Conservation (phyloP, 2,797 vertebrate genomes). For the Agapornis canus region DNA sequence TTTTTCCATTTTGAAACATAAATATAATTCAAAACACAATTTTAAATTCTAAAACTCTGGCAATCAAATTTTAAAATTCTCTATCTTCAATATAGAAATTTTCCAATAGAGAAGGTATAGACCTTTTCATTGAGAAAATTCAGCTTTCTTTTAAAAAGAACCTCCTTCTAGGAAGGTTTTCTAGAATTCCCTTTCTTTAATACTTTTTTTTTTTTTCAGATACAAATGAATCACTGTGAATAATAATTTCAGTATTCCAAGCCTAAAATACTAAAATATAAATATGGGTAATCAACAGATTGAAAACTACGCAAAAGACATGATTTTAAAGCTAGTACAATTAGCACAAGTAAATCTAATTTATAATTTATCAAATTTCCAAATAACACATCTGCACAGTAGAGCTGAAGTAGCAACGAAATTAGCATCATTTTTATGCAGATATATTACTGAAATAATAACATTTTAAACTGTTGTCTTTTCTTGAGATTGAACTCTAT, state of each 20-base stretch:
- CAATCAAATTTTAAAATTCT: not conserved
- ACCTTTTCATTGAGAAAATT: not conserved
- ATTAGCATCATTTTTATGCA: rapidly evolving
- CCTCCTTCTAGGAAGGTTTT: not conserved
- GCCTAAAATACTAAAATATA: not conserved
- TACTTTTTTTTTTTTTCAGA: not conserved
- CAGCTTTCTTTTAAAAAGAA: not conserved
- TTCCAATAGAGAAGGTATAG: not conserved
- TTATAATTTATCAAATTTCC: not conserved
- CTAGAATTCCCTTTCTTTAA: not conserved
- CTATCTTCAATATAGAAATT: not conserved
- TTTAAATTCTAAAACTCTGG: not conserved
- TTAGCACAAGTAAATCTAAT: not conserved
- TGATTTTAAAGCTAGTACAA: not conserved
- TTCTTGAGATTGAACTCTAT: not conserved
- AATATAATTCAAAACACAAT: not conserved
- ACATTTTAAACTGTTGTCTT: not conserved
- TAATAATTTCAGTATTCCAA: not conserved
- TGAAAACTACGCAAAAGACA: not conserved
- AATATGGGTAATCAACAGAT: rapidly evolving
- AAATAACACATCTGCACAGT: not conserved
- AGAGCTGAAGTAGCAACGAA: not conserved
- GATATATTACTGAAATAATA: not conserved
- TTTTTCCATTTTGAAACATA: not conserved
- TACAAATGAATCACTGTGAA: not conserved